phyloP scores from a whole-genome alignment of 92 coral and sea anemone species.

The Montipora capitata region DNA sequence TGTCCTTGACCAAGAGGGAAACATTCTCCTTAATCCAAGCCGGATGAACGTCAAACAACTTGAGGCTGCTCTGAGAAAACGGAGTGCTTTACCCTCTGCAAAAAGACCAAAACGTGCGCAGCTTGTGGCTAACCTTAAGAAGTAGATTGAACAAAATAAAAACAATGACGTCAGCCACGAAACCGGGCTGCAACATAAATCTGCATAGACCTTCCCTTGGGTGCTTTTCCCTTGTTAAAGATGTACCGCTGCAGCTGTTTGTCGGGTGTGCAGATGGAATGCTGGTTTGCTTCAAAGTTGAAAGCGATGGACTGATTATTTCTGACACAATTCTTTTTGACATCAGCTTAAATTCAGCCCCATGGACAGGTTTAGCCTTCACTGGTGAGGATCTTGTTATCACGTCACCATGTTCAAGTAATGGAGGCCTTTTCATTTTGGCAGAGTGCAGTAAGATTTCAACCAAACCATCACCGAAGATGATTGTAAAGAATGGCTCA shows the following conservation, averaged over 20 bases:
- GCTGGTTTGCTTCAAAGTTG: slow-evolving; percentile 9
- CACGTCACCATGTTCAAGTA: no score
- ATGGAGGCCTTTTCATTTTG: no score
- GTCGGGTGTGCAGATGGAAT: slow-evolving; percentile 37
- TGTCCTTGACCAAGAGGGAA: slow-evolving; percentile 33
- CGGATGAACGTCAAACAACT: slow-evolving; percentile 38
- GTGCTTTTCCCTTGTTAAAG: no score
- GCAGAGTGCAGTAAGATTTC: no score
- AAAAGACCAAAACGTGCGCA: slow-evolving; percentile 17
- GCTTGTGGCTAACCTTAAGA: slow-evolving; percentile 31
- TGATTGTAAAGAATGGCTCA: neutral
- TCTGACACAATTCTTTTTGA: neutral
- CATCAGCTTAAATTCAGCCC: no score
- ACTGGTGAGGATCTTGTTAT: no score
- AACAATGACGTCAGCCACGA: neutral
- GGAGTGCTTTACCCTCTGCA: slow-evolving; percentile 24
- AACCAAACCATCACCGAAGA: no score
- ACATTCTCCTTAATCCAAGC: slow-evolving; percentile 25
- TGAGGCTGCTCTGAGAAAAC: slow-evolving; percentile 35
- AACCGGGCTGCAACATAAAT: no score
- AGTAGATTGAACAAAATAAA: slow-evolving; percentile 26
- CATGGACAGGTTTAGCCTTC: no score
- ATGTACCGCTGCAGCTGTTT: slow-evolving; percentile 3
- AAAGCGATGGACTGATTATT: slow-evolving; percentile 27
- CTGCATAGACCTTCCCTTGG: no score